Evolutionary conservation across 2,113 vertebrate genomes (phyloP).

Genomic region (Pomatorhinus ruficollis): DNA sequence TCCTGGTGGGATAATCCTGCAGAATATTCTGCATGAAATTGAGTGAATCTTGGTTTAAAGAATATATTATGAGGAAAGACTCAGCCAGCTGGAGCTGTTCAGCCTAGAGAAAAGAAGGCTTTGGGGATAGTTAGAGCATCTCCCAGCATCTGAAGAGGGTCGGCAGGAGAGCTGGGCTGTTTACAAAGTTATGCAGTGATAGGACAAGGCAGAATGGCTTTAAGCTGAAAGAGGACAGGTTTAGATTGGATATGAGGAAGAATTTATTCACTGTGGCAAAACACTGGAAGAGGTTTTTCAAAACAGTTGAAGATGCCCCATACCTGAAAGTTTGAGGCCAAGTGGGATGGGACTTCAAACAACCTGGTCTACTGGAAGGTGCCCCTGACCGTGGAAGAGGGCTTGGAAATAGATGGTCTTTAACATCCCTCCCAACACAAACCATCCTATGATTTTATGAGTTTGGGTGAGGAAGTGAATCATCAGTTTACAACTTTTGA

Average conservation of each 20-base stretch:
- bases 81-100: background rate
- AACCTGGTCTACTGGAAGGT: background rate
- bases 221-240: background rate
- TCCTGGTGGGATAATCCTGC: background rate
- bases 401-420: background rate
- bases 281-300: background rate
- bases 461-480: background rate
- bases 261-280: background rate
- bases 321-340: background rate
- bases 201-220: background rate
- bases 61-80: background rate
- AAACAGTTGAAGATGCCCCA: background rate
- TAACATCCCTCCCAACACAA: background rate
- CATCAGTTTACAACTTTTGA: background rate
- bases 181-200: background rate
- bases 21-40: background rate
- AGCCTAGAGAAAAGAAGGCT: background rate
- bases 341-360: background rate
- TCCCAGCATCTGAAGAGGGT: background rate
- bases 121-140: background rate
- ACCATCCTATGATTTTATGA: background rate
- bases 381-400: background rate
- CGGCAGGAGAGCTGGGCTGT: background rate
- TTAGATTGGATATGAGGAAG: background rate
- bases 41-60: background rate